Conservation (phyloP, 2,113 vertebrate species). For the Pollimyrus isidori region DNA sequence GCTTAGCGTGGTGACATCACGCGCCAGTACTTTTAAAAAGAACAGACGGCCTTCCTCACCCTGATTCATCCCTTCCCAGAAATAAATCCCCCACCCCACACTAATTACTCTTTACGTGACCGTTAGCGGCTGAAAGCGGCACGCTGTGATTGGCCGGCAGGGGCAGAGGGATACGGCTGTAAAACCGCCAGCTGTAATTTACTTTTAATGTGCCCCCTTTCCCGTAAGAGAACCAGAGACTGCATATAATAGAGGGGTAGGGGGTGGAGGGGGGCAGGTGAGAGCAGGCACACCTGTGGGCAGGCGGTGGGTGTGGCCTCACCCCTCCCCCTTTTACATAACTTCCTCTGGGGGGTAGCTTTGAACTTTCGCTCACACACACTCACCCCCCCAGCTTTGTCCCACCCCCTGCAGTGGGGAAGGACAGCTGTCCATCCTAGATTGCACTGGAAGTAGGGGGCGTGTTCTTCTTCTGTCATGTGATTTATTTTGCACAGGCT, state of each 20-base stretch:
- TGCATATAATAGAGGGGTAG: neutral
- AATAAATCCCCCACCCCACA: constrained; percentile 22
- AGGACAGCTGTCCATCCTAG: neutral
- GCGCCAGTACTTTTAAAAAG: constrained; percentile 11
- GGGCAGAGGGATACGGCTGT: constrained; percentile 5
- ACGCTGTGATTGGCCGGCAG: constrained; percentile 1
- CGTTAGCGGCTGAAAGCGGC: constrained; percentile 10
- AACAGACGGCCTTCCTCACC: constrained; percentile 19
- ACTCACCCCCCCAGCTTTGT: neutral
- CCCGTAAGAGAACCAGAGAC: neutral
- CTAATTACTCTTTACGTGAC: constrained; percentile 29
- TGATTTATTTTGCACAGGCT: neutral
- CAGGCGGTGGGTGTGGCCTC: constrained; percentile 34
- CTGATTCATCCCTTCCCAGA: constrained; percentile 26
- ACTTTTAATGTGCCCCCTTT: constrained; percentile 28
- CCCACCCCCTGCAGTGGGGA: neutral
- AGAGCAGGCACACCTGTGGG: constrained; percentile 49
- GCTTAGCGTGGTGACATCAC: constrained; percentile 1
- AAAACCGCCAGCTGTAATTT: constrained; percentile 27
- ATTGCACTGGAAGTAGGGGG: neutral
- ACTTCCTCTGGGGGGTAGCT: constrained; percentile 14
- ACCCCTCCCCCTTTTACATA: constrained; percentile 26
- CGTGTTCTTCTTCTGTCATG: neutral
- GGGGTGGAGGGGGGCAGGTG: constrained; percentile 35
- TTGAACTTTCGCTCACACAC: neutral